These are phyloP conservation scores for Eupelmus urozonus DNA, from an alignment of 2,888 invertebrate genomes.

Conservation along the genomic window DNA sequence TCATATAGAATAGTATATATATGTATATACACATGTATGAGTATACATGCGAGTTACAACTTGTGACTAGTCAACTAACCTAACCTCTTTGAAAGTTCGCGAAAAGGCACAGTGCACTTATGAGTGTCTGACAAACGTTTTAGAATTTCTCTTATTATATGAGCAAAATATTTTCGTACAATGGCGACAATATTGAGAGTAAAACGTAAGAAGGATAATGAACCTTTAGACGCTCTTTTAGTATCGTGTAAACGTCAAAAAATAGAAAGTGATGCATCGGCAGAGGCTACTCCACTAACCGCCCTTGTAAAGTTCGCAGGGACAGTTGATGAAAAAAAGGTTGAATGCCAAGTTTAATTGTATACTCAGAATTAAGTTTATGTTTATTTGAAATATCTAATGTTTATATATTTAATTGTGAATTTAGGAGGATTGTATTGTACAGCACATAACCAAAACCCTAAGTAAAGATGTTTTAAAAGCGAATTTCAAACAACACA, in stretches of 20 bases:
- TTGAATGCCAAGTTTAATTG: conserved; percentile 71
- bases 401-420: conserved; percentile 1
- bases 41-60: too few relatives aligned
- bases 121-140: too few relatives aligned
- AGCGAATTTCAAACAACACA: conserved; percentile 78
- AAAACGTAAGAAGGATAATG: conserved; percentile 85
- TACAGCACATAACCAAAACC: conserved; percentile 72
- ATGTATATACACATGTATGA: too few relatives aligned
- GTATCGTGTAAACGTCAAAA: conserved; percentile 85
- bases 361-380: conserved; percentile 66
- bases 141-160: background rate
- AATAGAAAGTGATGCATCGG: conserved; percentile 75
- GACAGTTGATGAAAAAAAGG: conserved; percentile 84
- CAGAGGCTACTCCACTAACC: conserved; percentile 75
- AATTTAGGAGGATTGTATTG: conserved; percentile 75
- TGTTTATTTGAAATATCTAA: conserved; percentile 70
- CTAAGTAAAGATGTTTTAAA: conserved; percentile 78
- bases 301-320: conserved; percentile 86
- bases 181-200: conserved; percentile 85
- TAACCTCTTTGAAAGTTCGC: conserved; percentile 13
- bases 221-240: conserved; percentile 85
- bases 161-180: background rate
- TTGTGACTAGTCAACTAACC: background rate
- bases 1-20: background rate
- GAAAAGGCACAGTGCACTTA: background rate